These are phyloP conservation scores for Dipus sagitta DNA, from an alignment of 2,797 vertebrate species.

Conservation along the genomic window DNA sequence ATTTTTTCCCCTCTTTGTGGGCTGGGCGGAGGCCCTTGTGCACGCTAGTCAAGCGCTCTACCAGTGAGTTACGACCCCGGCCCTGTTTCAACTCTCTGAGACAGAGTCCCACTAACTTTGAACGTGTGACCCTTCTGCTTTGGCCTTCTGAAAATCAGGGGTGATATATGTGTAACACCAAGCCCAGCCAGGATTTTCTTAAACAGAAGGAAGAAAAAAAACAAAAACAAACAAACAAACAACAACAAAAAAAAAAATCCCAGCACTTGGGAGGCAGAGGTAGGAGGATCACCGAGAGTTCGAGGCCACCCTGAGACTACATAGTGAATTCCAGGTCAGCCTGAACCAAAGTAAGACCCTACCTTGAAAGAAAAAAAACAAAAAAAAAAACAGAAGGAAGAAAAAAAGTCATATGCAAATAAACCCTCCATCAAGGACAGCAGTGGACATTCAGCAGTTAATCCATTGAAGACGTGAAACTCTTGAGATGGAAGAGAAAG, in stretches of 20 bases:
- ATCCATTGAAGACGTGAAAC: background rate
- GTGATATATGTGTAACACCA: background rate
- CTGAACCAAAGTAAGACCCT: too few species aligned
- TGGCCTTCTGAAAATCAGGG: background rate
- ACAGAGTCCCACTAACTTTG: background rate
- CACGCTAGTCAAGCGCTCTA: background rate
- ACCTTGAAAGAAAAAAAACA: background rate
- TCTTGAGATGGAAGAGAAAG: background rate
- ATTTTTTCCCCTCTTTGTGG: background rate
- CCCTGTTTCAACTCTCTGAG: background rate
- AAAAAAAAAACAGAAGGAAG: background rate
- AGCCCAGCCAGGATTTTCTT: background rate
- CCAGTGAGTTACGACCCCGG: too few species aligned
- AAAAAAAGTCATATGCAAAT: background rate
- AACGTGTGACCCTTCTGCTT: background rate
- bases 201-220: background rate
- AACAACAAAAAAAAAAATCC: too few species aligned
- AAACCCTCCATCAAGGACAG: background rate
- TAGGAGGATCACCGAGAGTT: too few species aligned
- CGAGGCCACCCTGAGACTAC: too few species aligned
- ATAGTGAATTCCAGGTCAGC: too few species aligned
- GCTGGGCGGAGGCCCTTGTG: too few species aligned
- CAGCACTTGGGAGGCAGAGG: too few species aligned
- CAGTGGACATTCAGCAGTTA: background rate
- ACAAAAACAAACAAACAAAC: too few species aligned